Base-by-base conservation (phyloP, 2,888 invertebrate species). In the Eilema sororculum region DNA sequence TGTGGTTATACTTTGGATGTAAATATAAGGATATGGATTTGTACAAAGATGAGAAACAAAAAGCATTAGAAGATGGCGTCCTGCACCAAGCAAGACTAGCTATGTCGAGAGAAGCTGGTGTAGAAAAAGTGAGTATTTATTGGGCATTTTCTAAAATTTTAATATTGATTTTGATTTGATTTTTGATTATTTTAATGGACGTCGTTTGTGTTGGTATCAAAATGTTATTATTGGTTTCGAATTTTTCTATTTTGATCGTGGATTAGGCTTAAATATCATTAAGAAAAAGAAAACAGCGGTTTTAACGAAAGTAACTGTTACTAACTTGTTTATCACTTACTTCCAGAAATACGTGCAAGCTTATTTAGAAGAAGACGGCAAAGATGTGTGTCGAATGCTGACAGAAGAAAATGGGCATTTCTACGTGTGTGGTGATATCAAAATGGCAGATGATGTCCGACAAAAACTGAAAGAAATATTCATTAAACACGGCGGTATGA, bases 381-480 rank as follows among this genome's bases (percentile, higher is more conserved):
- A 96, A 46, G 96, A 97, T 82, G 96, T 99, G 68, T 98, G 97
- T 86, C 95, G 96, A 67, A 96, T 98, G 91, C 93, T 99, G 62
- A 96, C 97, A 13, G 93, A 97, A 72, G 96, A 98, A 86, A 96
- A 96, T 68, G 99, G 98, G 0, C 99, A 99, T 89, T 98, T 99
- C 87, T 99, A 98, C 87, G 99, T 99, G 0, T 99, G 99, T 85
- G 99, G 99, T 13, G 99, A 99, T 93, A 99, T 99, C 84, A 98
- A 98, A 74, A 99, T 99, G 99, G 99, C 99, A 0, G 98, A 99
- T 89, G 98, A 98, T 90, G 99, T 99, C 10, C 98, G 98, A 90
- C 98, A 98, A 88, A 99, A 98, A 57, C 94, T 99, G 69, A 98
- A 98, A 92, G 96, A 95, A 76, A 97, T 98, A 67, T 96, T 98